phyloP scores from a whole-genome alignment of 53 echinoderm and acorn worm genomes.

The Hippasteria phrygiana region DNA sequence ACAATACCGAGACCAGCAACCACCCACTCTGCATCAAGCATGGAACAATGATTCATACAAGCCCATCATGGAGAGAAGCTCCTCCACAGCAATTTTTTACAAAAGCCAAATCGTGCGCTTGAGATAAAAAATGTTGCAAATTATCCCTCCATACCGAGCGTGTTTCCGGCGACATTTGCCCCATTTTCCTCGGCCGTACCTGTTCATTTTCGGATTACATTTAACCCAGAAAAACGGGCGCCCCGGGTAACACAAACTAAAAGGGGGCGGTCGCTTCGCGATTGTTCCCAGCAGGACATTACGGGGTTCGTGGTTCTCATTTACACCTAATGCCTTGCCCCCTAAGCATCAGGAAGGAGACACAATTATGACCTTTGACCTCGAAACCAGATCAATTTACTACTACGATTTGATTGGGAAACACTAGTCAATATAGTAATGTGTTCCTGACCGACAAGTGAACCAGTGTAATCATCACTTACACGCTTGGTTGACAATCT shows the following conservation, averaged over 20 bases:
- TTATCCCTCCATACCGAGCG: background rate
- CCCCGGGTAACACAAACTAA: background rate
- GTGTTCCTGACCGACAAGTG: too few relatives aligned
- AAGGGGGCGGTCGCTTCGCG: background rate
- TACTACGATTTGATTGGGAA: too few relatives aligned
- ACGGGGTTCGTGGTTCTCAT: background rate
- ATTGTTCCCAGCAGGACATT: background rate
- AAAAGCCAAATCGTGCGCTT: too few relatives aligned
- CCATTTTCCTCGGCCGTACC: background rate
- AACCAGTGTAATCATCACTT: too few relatives aligned
- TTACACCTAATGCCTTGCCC: background rate
- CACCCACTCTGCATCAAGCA: too few relatives aligned
- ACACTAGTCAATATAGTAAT: too few relatives aligned
- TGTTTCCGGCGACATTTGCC: background rate
- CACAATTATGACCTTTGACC: background rate
- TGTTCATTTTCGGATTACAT: background rate
- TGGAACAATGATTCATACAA: too few relatives aligned
- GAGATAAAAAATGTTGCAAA: background rate
- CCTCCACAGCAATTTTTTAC: too few relatives aligned
- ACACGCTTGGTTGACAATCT: too few relatives aligned
- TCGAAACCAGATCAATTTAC: background rate
- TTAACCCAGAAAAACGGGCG: conserved; percentile 23
- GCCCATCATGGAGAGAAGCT: too few relatives aligned
- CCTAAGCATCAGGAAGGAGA: background rate
- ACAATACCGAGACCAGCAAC: too few relatives aligned